Percentiles rank a stretch among this genome's conserved stretches.
phyloP scores from a whole-genome alignment of 2,113 vertebrate species.

The Catharus fuscescens region DNA sequence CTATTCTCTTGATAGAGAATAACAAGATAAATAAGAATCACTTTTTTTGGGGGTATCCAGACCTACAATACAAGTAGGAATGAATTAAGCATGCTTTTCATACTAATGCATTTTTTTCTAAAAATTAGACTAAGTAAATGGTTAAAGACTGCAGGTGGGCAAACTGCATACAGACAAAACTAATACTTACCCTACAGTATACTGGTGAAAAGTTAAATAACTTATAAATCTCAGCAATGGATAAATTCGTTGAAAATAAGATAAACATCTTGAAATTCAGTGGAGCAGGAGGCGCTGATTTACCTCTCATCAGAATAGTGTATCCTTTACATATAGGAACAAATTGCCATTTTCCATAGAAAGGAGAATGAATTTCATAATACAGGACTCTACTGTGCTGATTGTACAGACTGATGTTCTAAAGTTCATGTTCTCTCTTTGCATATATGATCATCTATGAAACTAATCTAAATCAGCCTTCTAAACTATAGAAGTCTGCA shows the following conservation, averaged over 20 bases:
- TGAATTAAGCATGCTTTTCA: background rate
- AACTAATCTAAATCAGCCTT: background rate
- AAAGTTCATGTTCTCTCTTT: background rate
- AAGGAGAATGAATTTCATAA: background rate
- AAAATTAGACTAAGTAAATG: background rate
- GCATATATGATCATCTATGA: background rate
- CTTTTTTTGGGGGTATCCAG: background rate
- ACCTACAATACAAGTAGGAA: background rate
- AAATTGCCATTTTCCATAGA: background rate
- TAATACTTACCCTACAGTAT: background rate
- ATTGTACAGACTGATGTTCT: background rate
- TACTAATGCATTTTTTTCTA: background rate
- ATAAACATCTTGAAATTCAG: background rate
- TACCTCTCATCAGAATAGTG: background rate
- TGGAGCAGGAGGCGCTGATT: background rate
- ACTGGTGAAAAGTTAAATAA: background rate
- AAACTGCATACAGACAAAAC: background rate
- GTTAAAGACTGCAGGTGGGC: background rate
- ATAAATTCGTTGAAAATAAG: background rate
- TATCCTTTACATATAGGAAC: background rate
- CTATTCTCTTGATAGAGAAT: background rate
- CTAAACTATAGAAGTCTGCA: background rate
- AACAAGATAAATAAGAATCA: background rate
- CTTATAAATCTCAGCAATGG: background rate
- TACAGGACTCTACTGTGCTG: background rate